Evolutionary conservation across 2,888 invertebrate genomes (phyloP).

Genomic region (Crioceris asparagi): DNA sequence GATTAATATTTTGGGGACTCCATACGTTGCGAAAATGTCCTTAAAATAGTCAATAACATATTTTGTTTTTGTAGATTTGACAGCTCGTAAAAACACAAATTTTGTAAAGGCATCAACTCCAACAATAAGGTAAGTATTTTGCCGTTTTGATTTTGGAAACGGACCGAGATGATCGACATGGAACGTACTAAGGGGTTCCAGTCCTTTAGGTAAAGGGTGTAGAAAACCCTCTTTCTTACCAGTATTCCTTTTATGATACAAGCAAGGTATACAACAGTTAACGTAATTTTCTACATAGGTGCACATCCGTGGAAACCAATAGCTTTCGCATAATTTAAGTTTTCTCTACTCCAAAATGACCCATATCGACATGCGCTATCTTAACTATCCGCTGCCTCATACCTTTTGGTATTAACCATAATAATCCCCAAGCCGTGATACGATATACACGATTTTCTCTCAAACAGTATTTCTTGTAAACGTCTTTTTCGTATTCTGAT

Average conservation of each 20-base stretch:
- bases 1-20: constrained; percentile 27
- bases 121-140: constrained; percentile 19
- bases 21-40: constrained; percentile 15
- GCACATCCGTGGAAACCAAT: constrained; percentile 34
- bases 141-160: constrained; percentile 27
- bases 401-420: constrained; percentile 28
- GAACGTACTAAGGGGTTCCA: constrained; percentile 7
- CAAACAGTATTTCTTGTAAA: constrained; percentile 14
- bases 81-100: constrained; percentile 11
- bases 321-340: constrained; percentile 28
- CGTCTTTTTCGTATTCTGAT: constrained; percentile 11
- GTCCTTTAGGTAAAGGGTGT: constrained; percentile 11
- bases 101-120: constrained; percentile 11
- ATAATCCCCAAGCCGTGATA: constrained; percentile 14
- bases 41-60: constrained; percentile 14
- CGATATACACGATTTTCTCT: constrained; percentile 14
- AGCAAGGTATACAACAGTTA: constrained; percentile 12
- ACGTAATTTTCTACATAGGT: constrained; percentile 33
- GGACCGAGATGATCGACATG: constrained; percentile 34
- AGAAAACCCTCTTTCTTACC: constrained; percentile 12
- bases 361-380: constrained; percentile 31
- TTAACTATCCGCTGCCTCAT: constrained; percentile 20
- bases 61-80: constrained; percentile 15
- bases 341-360: constrained; percentile 31
- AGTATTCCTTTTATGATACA: constrained; percentile 9